Base-by-base conservation (phyloP, 2,888 invertebrate species). In the Heliconius aoede region DNA sequence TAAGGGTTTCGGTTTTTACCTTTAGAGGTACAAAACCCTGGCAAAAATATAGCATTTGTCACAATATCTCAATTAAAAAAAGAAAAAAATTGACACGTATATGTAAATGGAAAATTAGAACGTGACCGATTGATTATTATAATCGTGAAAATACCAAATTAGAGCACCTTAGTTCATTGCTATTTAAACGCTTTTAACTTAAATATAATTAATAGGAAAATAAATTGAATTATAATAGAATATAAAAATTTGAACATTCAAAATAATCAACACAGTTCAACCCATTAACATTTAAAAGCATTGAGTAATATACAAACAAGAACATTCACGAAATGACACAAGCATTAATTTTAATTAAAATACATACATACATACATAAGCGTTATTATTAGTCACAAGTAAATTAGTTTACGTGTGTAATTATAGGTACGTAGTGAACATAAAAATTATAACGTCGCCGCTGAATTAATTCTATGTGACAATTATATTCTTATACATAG, bases 331-430 rank as follows among this genome's bases (percentile, higher is more conserved):
- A 21, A 61, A 58, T 46, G 73, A 71, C 77, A 79, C 75, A 55
- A 76, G 71, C 73, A 62, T 72, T 76, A 46, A 80, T 72, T 77
- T 81, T 78, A 81, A 79, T 80, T 79, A 79, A 72, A 76, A 71
- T 71, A 74, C 36, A 61, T 73, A 74, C 28, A 46, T 21, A 46
- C 18, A 46, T 68, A 65, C 79, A 80, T 80, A 79, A 79, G 62
- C 69, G 68, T 74, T 78, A 77, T 76, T 62, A 74, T 55, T 67
- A 74, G 58, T 51, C 60, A 46, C 21, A 68, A 62, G 75, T 79
- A 75, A 79, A 76, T 75, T 76, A 78, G 46, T 76, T 73, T 62
- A 61, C 72, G 76, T 72, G 64, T 62, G 65, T 75, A 32, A 30
- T 55, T 60, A 60, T 60, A 24, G 15, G 58, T 58, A 58, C 24